Evolutionary conservation across 2,888 invertebrate species (phyloP).

Genomic region (Eulithis testata): DNA sequence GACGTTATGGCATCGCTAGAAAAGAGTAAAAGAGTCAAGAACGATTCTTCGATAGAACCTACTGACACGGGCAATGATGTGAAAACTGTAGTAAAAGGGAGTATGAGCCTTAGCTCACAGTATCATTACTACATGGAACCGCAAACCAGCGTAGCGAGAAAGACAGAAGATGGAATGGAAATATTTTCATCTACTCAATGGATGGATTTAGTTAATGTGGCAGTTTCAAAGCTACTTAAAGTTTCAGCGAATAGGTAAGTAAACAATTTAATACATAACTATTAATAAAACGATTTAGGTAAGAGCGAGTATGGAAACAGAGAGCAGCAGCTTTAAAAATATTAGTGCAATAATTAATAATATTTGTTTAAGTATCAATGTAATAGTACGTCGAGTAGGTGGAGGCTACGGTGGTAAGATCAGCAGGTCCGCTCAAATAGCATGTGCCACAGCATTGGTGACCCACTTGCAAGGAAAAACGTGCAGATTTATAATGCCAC

Average conservation of each 20-base stretch:
- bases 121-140: slow-evolving; percentile 92
- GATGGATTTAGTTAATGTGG: slow-evolving; percentile 85
- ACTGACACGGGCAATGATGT: slow-evolving; percentile 68
- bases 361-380: slow-evolving; percentile 79
- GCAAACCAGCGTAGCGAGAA: slow-evolving; percentile 86
- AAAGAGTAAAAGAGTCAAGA: slow-evolving; percentile 57
- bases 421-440: slow-evolving; percentile 80
- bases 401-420: slow-evolving; percentile 88
- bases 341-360: no score
- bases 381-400: slow-evolving; percentile 86
- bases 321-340: no score
- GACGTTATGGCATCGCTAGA: slow-evolving; percentile 68
- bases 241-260: slow-evolving; percentile 83
- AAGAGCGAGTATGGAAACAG: no score
- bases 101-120: slow-evolving; percentile 85
- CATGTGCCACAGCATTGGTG: slow-evolving; percentile 87
- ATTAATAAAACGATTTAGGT: no score
- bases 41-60: slow-evolving; percentile 57
- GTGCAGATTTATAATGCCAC: slow-evolving; percentile 85
- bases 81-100: slow-evolving; percentile 80
- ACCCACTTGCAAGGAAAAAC: slow-evolving; percentile 84
- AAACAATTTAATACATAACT: background rate
- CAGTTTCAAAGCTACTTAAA: slow-evolving; percentile 82
- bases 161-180: slow-evolving; percentile 89
- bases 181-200: slow-evolving; percentile 87